Evolutionary conservation across 2,113 vertebrate species (phyloP), one percentile per base, ranked within the genome.

Genomic region (Tychaedon coryphoeus): DNA sequence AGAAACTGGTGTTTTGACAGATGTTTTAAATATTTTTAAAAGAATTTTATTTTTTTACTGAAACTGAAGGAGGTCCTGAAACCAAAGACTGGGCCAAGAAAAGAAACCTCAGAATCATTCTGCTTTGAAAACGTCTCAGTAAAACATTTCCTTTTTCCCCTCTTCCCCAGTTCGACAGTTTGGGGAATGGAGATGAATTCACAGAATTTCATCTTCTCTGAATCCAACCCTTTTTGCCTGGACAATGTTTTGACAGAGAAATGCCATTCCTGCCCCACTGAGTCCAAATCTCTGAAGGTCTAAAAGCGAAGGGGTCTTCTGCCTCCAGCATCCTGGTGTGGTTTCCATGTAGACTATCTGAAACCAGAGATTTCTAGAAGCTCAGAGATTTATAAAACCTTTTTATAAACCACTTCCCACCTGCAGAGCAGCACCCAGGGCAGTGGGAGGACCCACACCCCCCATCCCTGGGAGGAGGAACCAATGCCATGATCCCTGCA

Each of bases 41-140:
- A 88, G 86, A 91, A 90, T 96, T 94, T 90, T 24, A 26, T 91
- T 92, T 95, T 95, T 92, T 88, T 42, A 88, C 61, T 95, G 94
- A 91, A 96, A 97, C 89, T 87, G 77, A 95, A 97, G 95, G 96
- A 97, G 94, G 89, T 95, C 92, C 87, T 91, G 83, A 84, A 93
- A 92, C 66, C 57, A 77, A 89, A 61, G 61, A 84, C 80, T 33
- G 33, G 79, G 88, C 90, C 91, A 95, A 92, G 83, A 34, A 71
- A 75, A 56, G 91, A 93, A 95, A 47, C 34, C 80, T 93, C 88
- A 86, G 92, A 93, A 94, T 76, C 67, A 69, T 93, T 95, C 71
- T 86, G 65, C 80, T 93, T 91, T 89, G 86, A 95, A 95, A 96
- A 84, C 0, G 1, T 67, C 80, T 92, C 78, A 84, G 61, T 69